Base-by-base conservation (phyloP, 2,797 vertebrate genomes). In the Phalloptychus januarius region DNA sequence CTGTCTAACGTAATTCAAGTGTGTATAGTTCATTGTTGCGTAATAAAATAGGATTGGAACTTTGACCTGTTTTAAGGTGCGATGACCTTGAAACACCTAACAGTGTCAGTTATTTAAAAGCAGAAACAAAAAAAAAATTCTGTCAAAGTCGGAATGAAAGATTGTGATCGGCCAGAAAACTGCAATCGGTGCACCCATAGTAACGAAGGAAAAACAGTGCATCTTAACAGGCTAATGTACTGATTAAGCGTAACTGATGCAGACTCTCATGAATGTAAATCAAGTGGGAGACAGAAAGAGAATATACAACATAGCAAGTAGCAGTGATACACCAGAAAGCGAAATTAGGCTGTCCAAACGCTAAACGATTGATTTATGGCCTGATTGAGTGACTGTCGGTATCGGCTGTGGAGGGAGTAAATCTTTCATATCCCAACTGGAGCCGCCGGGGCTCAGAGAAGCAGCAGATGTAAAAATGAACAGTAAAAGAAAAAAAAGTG, bases 341-440 rank as follows among this genome's bases (percentile, higher is more conserved):
- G 71, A 80, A 84, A 92, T 85, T 4, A 91, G 85, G 67, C 89
- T 48, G 85, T 82, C 50, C 2, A 61, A 71, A 52, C 42, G 80
- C 45, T 0, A 58, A 45, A 44, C 36, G n/a, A 90, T 71, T 87
- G 90, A 92, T 89, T 87, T 86, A 82, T 83, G 73, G 86, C 79
- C 63, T 6, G 78, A 91, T 56, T 83, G 88, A 86, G 85, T 79
- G 88, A 54, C 83, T 82, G 89, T 84, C 83, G 77, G 75, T 50
- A 48, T 80, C 23, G 23, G 52, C 77, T 69, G 56, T 15, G 40
- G 18, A 61, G 72, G 63, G 40, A 77, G 79, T 85, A 89, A 87
- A 90, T 92, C 83, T 90, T 72, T 77, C 82, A 86, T 76, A 72
- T 90, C 90, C 85, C 83, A 3, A 45, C 20, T 83, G 85, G 50